Base-by-base conservation (phyloP, 2,113 vertebrate species). In the Arothron firmamentum region DNA sequence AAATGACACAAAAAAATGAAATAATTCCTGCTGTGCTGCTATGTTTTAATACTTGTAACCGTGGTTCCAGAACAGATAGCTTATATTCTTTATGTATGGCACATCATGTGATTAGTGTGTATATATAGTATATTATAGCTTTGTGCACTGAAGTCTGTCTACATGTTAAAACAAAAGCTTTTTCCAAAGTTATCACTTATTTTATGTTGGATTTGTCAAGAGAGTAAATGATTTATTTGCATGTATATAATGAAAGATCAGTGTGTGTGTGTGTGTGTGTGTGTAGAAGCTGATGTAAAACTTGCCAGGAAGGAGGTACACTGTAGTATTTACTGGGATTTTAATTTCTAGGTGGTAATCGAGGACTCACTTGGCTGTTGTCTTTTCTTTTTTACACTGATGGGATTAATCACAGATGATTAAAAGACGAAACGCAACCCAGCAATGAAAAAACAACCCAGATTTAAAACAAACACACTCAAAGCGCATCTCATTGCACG, bases 321-420 rank as follows among this genome's bases (percentile, higher is more conserved):
- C 52, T 62, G 53, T 21, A 28, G 74, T 47, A 75, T 43, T 74
- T 77, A 64, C 73, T 62, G 67, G 54, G 34, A 63, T 31, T 23
- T 70, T 4, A 7, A 55, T 54, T 67, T 63, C 15, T 13, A 23
- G 62, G 64, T 68, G 3, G 14, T 71, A 68, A 62, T 13, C 28
- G 1, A 28, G 38, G 46, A 50, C 34, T 67, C 54, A 67, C 34
- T 82, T 63, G 63, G 65, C 61, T 70, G 60, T 45, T 82, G 65
- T 65, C 52, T 70, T 71, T 65, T 59, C 70, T 52, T 72, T 74
- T 72, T 74, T 74, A 78, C 60, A 75, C 51, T 72, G 48, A 57
- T 3, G 0, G 71, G 64, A 72, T 69, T 72, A 55, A 83, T 78
- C 52, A 48, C 78, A 86, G 78, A 76, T 81, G 80, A 23, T 61